Conservation (phyloP, 2,113 vertebrate genomes). For the Hyaena hyaena region DNA sequence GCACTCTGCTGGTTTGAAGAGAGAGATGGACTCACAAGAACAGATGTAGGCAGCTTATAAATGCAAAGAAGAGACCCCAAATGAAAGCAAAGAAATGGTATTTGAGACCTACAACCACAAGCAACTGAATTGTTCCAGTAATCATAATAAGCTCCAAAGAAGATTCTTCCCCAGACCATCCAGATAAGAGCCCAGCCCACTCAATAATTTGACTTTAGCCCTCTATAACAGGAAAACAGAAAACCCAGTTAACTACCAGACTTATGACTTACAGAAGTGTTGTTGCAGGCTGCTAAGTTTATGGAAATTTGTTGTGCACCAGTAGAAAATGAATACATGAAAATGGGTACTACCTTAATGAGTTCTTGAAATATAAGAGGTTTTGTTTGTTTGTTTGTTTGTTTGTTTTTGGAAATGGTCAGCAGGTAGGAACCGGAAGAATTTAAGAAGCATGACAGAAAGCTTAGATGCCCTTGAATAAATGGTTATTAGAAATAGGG, state of each 20-base stretch:
- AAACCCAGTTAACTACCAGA: neutral
- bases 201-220: neutral
- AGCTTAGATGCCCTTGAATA: neutral
- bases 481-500: neutral
- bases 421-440: neutral
- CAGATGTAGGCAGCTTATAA: neutral
- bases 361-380: neutral
- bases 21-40: neutral
- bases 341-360: neutral
- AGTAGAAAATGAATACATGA: neutral
- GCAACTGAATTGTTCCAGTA: neutral
- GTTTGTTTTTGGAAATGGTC: neutral
- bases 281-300: neutral
- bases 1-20: neutral
- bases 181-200: neutral
- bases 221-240: neutral
- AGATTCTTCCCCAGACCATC: neutral
- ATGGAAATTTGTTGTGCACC: neutral
- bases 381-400: neutral
- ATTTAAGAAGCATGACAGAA: neutral
- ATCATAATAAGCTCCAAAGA: neutral
- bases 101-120: neutral
- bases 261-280: neutral
- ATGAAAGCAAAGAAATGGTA: neutral
- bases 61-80: neutral